Conservation (phyloP, 2,888 invertebrate species). For the Drosophila fungiperda region DNA sequence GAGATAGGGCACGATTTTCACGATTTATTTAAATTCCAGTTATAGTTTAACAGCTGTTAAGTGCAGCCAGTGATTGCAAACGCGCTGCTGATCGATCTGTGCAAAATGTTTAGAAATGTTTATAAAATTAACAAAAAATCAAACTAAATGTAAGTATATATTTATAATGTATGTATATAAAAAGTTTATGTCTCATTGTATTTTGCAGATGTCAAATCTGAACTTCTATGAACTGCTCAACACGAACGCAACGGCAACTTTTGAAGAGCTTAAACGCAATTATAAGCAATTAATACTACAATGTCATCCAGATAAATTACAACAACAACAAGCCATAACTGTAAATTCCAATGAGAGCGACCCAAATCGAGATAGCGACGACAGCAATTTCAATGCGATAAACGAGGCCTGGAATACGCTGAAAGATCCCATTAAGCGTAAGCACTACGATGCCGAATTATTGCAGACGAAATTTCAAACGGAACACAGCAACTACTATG, state of each 20-base stretch:
- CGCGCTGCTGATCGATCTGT: conserved; percentile 13
- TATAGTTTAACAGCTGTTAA: conserved; percentile 57
- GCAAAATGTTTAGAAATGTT: conserved; percentile 12
- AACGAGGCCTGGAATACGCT: conserved; percentile 91
- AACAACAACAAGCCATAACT: conserved; percentile 52
- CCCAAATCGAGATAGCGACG: conserved; percentile 63
- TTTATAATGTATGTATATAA: conserved; percentile 28
- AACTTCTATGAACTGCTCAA: conserved; percentile 83
- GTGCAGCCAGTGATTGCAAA: conserved; percentile 52
- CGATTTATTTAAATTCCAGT: conserved; percentile 32
- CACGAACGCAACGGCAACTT: conserved; percentile 67
- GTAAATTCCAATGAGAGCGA: conserved; percentile 49
- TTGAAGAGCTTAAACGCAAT: conserved; percentile 82
- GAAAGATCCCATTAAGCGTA: conserved; percentile 87
- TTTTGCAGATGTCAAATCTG: conserved; percentile 71
- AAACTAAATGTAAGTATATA: conserved; percentile 66
- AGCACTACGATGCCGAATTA: conserved; percentile 88
- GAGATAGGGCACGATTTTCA: neutral
- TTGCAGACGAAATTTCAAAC: conserved; percentile 87
- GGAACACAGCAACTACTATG: conserved; percentile 87
- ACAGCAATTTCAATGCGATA: conserved; percentile 86
- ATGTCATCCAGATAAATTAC: conserved; percentile 85
- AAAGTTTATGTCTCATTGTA: conserved; percentile 28
- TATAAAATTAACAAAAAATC: neutral
- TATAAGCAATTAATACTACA: conserved; percentile 84